Conservation (phyloP, 2,113 vertebrate genomes). For the Pteronura brasiliensis region DNA sequence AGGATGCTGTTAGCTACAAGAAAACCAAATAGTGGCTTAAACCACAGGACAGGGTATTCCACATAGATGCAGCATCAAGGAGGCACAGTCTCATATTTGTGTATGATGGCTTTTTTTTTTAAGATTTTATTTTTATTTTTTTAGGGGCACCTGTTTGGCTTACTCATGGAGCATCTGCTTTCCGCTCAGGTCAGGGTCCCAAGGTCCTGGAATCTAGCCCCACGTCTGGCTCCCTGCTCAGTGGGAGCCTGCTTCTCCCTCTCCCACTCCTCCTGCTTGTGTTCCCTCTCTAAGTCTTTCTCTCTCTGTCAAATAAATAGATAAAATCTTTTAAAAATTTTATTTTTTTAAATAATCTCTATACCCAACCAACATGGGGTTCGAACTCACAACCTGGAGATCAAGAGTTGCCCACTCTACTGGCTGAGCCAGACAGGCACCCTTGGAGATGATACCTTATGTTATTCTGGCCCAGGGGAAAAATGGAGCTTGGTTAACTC, state of each 20-base stretch:
- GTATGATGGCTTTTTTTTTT: neutral
- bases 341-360: neutral
- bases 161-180: too few species aligned
- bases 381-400: neutral
- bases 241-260: too few species aligned
- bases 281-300: too few species aligned
- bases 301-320: too few species aligned
- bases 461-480: neutral
- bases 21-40: neutral
- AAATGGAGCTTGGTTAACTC: neutral
- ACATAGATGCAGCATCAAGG: neutral
- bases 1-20: neutral
- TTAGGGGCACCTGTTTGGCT: too few species aligned
- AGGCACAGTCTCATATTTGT: neutral
- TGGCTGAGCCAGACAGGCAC: neutral
- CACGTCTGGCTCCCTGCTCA: too few species aligned
- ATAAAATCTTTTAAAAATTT: too few species aligned
- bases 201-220: too few species aligned
- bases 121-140: neutral
- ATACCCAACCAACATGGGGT: neutral
- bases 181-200: too few species aligned
- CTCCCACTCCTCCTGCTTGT: too few species aligned
- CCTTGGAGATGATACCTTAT: neutral
- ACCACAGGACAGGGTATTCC: neutral
- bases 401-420: neutral